Conservation (phyloP, 2,888 invertebrate genomes). For the Cheilosia pagana region DNA sequence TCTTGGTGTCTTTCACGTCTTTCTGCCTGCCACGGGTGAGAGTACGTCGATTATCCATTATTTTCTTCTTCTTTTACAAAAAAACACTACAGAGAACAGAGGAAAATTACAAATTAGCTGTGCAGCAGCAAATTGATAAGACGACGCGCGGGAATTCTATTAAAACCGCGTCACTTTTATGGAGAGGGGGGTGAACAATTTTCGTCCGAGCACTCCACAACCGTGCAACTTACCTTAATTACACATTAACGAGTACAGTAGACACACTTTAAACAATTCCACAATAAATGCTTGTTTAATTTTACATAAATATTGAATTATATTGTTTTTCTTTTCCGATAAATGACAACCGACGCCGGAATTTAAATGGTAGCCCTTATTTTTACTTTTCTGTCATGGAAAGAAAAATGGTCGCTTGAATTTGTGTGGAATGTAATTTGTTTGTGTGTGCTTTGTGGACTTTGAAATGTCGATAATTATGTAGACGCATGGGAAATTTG, state of each 20-base stretch:
- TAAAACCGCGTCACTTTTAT: slow-evolving; percentile 28
- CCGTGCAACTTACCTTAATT: slow-evolving; percentile 38
- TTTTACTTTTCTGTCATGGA: slow-evolving; percentile 48
- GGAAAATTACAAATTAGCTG: slow-evolving; percentile 10
- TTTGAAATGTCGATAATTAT: slow-evolving; percentile 19
- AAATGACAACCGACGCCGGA: slow-evolving; percentile 64
- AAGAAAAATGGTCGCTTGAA: slow-evolving; percentile 29
- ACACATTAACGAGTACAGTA: slow-evolving; percentile 10
- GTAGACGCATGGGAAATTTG: slow-evolving; percentile 49
- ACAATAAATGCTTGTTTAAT: slow-evolving; percentile 7
- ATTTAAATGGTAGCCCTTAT: slow-evolving; percentile 50
- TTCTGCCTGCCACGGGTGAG: slow-evolving; percentile 73
- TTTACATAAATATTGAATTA: slow-evolving; percentile 53
- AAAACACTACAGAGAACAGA: neutral
- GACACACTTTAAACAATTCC: slow-evolving; percentile 12
- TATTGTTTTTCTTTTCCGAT: slow-evolving; percentile 48
- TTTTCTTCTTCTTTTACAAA: slow-evolving; percentile 21
- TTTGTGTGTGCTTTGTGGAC: slow-evolving; percentile 40
- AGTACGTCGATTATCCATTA: slow-evolving; percentile 76
- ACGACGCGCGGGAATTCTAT: slow-evolving; percentile 38
- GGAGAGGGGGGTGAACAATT: no score
- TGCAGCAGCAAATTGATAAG: slow-evolving; percentile 25
- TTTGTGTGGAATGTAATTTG: slow-evolving; percentile 17
- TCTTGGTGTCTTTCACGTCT: slow-evolving; percentile 37
- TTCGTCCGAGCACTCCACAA: neutral